Evolutionary conservation across 2,113 vertebrate genomes (phyloP).

Genomic region (Malurus cyaneus): DNA sequence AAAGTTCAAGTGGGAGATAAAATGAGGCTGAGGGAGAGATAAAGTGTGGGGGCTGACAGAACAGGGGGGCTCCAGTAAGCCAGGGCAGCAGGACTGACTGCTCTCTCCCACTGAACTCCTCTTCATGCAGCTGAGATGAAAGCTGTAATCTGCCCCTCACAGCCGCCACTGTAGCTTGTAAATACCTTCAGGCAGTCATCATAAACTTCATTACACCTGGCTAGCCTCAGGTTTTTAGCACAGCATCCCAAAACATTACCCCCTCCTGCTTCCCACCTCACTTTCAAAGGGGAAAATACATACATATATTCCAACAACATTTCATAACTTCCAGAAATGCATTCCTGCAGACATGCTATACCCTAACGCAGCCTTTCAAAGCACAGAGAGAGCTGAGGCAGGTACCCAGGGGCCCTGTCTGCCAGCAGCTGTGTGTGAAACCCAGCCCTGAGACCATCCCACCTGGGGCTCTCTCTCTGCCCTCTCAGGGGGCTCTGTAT

Average conservation of each 20-base stretch:
- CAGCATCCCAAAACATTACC: not conserved
- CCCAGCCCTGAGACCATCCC: not conserved
- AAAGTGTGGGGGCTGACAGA: not conserved
- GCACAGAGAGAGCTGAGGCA: not conserved
- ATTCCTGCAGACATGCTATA: not conserved
- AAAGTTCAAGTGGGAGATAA: not conserved
- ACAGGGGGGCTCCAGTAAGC: not conserved
- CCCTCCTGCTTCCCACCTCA: not conserved
- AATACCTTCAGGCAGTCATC: not conserved
- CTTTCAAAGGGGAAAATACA: not conserved
- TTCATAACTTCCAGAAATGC: not conserved
- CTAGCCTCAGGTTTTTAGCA: not conserved
- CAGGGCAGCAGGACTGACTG: not conserved
- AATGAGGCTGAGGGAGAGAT: not conserved
- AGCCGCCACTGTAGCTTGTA: not conserved
- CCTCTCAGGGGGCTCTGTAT: rapidly evolving
- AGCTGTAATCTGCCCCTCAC: not conserved
- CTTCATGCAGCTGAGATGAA: not conserved
- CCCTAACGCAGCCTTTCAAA: not conserved
- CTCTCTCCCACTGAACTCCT: not conserved
- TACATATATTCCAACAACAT: not conserved
- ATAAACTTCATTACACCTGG: constrained; percentile 3
- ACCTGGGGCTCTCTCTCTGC: rapidly evolving
- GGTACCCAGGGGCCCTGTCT: not conserved
- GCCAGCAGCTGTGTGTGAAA: not conserved